Evolutionary conservation across 2,113 vertebrate species (phyloP), one percentile per base, ranked within the genome.

Genomic region (Ctenomys sociabilis): DNA sequence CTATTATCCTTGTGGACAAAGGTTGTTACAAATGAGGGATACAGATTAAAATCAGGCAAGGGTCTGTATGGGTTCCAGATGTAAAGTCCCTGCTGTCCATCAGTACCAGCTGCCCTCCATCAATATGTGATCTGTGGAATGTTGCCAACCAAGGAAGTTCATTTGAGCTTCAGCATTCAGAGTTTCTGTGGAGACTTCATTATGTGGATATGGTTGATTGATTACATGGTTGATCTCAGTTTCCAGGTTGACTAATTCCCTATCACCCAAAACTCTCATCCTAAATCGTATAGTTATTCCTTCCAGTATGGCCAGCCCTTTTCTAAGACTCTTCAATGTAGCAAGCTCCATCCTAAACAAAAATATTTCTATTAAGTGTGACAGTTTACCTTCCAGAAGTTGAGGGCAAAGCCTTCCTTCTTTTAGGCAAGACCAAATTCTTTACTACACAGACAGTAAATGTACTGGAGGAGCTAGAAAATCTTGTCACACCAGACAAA

Each of bases 11-110:
- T 19, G 35, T 3, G 5, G 63, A 32, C 68, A 28, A 40, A 85
- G 77, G 52, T 91, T 80, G 59, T 93, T 87, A 95, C 45, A 68
- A 72, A 81, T 30, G 78, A 88, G 83, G 35, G 30, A 54, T 49
- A 78, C 40, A 90, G 17, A 63, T 77, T 63, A 83, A 49, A 92
- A 49, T 85, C 30, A 86, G n/a, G 40, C 73, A 85, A 16, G 11
- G n/a, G 24, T 66, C 54, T 72, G 28, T 11, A 11, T 68, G n/a
- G 49, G 7, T 49, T 64, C 66, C 28, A 82, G 11, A 77, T 12
- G 3, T 0, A 9, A 63, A 91, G 73, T 26, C 17, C 64, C 64
- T 49, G 13, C n/a, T n/a, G 0, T 40, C 16, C 45, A 17, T 84
- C 70, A 63, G 57, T 66, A 91, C 68, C 16, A 4, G 1, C 57